Base-by-base conservation (phyloP, 2,797 vertebrate species). In the Microchirus variegatus region DNA sequence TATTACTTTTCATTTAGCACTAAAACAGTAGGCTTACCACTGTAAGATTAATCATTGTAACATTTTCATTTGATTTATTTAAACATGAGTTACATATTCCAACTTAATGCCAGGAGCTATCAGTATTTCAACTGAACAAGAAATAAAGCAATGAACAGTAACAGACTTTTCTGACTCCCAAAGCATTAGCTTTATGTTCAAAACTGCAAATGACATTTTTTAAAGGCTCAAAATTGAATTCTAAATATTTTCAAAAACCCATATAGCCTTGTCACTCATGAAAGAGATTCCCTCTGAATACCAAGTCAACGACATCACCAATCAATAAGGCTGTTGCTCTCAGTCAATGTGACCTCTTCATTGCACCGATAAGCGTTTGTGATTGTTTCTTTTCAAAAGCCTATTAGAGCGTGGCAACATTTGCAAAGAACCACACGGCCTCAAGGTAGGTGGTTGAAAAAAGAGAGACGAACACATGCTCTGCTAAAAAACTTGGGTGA, bases 251-350 rank as follows among this genome's bases (percentile, higher is more conserved):
- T 12, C 4, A 37, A 60, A 47, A 37, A 59, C 44, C 58, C 9
- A 11, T 1, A 0, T 22, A 38, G 17, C 36, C 6, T 57, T 57
- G 14, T 49, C 48, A 26, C 36, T 59, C 36, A 44, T 43, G 16
- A 70, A 70, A 65, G 51, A 18, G 15, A 22, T 55, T 72, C 57
- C 14, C 19, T 5, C 45, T 60, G 44, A 66, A 60, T 41, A 68
- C 42, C 18, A 53, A 67, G 52, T 63, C 17, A 58, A 66, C 59
- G 41, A 19, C 50, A 18, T 11, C 18, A 6, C 15, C 38, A 7
- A 75, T 67, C 63, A 50, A 61, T 67, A 53, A 48, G 7, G n/a
- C 38, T 16, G 40, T 13, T 78, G 40, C 43, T 58, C 22, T 26
- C 45, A 74, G 49, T 67, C 53, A 50, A 55, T 13, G 16, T 69